Evolutionary conservation across 2,113 vertebrate genomes (phyloP), one percentile per base, ranked within the genome.

Genomic region (Chiloscyllium plagiosum): DNA sequence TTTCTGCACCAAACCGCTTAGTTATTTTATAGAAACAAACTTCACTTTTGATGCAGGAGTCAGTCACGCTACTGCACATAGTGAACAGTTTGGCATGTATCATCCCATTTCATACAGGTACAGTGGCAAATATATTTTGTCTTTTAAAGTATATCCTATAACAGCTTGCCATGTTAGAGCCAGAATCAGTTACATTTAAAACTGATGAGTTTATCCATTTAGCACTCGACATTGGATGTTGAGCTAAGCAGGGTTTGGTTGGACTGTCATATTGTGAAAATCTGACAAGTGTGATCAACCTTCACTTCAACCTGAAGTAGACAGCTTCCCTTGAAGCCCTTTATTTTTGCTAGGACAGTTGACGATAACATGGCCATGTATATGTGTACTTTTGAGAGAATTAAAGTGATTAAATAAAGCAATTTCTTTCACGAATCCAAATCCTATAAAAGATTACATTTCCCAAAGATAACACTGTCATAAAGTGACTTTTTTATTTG

Each of bases 341-440:
- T 68, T 93, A 68, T 37, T 42, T 29, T n/a, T 65, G 87, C 29
- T 17, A 29, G 7, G 52, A 90, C 26, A n/a, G 5, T 37, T 66
- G 56, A 66, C 5, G 29, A 61, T 61, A 10, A 61, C 56, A 61
- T 7, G 12, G 56, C 56, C 12, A 61, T 61, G 56, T 61, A 1
- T 93, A 83, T 19, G 19, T 47, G 80, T 5, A 19, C 17, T 83
- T 83, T 83, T 47, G 80, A 37, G 56, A 37, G 56, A 66, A 93
- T 66, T 89, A 61, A 93, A 66, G 33, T 61, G n/a, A 93, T 93
- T 68, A 92, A n/a, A n/a, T 66, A 93, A n/a, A 76, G 72, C 65
- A 37, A 93, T 93, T 17, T n/a, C 10, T 50, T n/a, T 66, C 56
- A 68, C 37, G 61, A 37, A 92, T 92, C 87, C 56, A n/a, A 92